Base-by-base conservation (phyloP, 2,113 vertebrate genomes). In the Acanthisitta chloris region DNA sequence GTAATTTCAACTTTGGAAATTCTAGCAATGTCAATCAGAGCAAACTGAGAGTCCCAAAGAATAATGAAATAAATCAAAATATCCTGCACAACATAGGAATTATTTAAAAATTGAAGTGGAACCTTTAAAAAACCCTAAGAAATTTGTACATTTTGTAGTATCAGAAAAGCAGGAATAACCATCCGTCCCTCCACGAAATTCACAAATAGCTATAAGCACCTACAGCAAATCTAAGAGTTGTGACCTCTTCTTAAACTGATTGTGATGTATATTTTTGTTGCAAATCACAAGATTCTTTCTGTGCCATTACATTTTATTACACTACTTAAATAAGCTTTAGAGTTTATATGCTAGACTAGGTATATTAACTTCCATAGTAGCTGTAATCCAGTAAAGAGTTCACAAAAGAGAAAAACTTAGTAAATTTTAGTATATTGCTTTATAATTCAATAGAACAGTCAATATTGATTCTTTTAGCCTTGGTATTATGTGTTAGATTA, bases 1-100 rank as follows among this genome's bases (percentile, higher is more conserved):
- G 46, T 93, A 83, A 94, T 86, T 81, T 94, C 48, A 90, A 42
- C 72, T 77, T 76, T 59, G 69, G 76, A 90, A 94, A 90, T 83
- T 94, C 43, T 85, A 93, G 76, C 29, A 86, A 15, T 25, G 62
- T 92, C 59, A 81, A 19, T 83, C 72, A 94, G 31, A 81, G 40
- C 40, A 90, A 96, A 70, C 20, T 21, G 17, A 88, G 85, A 90
- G 43, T 52, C 76, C 40, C 48, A 67, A 74, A 31, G 48, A 96
- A 90, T 46, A 79, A 92, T 42, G 16, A 88, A 93, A 88, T 90
- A 52, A 81, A 91, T 45, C 20, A 89, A 89, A 85, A 73, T 45
- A 90, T 86, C 28, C 24, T 80, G 38, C 55, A 74, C 31, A 83
- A 85, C 25, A 65, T 52, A 55, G 45, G 57, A 84, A 67, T 52